Evolutionary conservation across 2,113 vertebrate species (phyloP).

Genomic region (Balaenoptera acutorostrata): DNA sequence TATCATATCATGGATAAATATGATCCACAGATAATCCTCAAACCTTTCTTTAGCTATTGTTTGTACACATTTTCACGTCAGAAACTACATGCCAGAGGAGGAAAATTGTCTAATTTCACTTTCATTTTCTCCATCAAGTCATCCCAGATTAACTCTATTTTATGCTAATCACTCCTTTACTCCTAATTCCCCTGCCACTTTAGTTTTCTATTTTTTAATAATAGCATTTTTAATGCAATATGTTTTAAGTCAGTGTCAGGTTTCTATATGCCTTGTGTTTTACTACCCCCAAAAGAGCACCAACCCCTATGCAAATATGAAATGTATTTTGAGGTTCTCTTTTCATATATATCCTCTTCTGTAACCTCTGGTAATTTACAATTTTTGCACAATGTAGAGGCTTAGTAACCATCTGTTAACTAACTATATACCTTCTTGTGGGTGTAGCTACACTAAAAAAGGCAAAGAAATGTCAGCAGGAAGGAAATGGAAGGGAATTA

Average conservation of each 20-base stretch:
- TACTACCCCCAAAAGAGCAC: not conserved
- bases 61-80: slow-evolving; percentile 9
- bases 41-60: not conserved
- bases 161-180: slow-evolving; percentile 13
- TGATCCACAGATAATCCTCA: not conserved
- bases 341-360: not conserved
- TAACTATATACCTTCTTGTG: not conserved
- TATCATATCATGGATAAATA: not conserved
- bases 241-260: not conserved
- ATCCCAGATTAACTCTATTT: not conserved
- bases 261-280: slow-evolving; percentile 29
- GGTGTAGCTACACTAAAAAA: not conserved
- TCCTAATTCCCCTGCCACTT: not conserved
- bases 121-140: slow-evolving; percentile 1
- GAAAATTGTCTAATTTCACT: slow-evolving; percentile 24
- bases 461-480: not conserved
- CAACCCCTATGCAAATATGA: not conserved
- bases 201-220: slow-evolving; percentile 8
- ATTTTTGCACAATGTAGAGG: not conserved
- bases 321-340: slow-evolving; percentile 12
- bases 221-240: not conserved
- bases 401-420: slow-evolving; percentile 18
- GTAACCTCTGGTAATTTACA: not conserved
- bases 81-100: not conserved
- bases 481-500: slow-evolving; percentile 21